These are phyloP conservation scores for Drosophila cardini DNA, from an alignment of 1,140 invertebrate species.

Conservation along the genomic window DNA sequence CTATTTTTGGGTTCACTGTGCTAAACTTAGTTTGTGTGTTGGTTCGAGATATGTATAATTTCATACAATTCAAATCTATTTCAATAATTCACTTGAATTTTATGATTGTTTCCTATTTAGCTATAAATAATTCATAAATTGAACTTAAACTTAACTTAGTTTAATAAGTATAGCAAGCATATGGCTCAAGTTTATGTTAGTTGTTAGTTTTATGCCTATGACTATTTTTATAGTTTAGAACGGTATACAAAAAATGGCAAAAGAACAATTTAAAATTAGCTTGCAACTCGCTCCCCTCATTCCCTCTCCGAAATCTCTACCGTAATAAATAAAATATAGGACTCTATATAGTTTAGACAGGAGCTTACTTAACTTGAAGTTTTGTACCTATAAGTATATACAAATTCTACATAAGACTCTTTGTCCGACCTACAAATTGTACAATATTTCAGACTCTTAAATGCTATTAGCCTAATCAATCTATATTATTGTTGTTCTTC, in stretches of 20 bases:
- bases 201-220: conserved; percentile 55
- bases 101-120: conserved; percentile 34
- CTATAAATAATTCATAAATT: conserved; percentile 34
- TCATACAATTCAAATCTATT: conserved; percentile 41
- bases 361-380: conserved; percentile 20
- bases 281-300: not conserved
- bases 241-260: conserved; percentile 65
- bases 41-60: conserved; percentile 48
- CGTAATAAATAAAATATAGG: conserved; percentile 62
- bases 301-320: conserved; percentile 18
- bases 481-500: conserved; percentile 14
- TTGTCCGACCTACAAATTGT: conserved; percentile 47
- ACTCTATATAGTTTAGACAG: conserved; percentile 24
- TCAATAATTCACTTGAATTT: conserved; percentile 28
- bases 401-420: conserved; percentile 50
- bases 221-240: conserved; percentile 63
- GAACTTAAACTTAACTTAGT: conserved; percentile 37
- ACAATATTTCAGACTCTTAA: conserved; percentile 55
- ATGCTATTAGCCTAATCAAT: conserved; percentile 18
- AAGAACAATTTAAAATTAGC: conserved; percentile 47
- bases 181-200: conserved; percentile 47
- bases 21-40: conserved; percentile 51
- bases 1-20: conserved; percentile 72
- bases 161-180: conserved; percentile 54
- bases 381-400: conserved; percentile 47